Conservation (phyloP, 2,113 vertebrate genomes). For the Lepisosteus osseus region DNA sequence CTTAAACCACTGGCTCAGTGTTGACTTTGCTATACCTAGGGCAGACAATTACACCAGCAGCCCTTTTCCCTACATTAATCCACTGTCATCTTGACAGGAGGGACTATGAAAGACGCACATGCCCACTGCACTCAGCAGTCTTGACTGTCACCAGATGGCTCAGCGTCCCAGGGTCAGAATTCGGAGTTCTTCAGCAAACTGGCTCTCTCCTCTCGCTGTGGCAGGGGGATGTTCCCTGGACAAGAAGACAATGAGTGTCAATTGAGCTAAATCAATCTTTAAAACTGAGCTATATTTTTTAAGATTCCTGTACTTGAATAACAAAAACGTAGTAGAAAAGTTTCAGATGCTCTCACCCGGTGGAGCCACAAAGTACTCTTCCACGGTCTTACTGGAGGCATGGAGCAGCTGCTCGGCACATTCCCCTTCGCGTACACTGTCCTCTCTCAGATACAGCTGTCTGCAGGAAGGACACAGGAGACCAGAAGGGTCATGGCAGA, state of each 20-base stretch:
- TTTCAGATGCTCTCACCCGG: constrained; percentile 68
- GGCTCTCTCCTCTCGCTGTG: constrained; percentile 61
- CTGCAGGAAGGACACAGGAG: constrained; percentile 50
- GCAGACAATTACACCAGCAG: too few species aligned
- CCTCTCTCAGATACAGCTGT: constrained; percentile 74
- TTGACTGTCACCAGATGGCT: background rate
- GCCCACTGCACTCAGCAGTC: too few species aligned
- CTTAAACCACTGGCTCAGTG: too few species aligned
- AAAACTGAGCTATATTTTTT: too few species aligned
- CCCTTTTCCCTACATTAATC: too few species aligned
- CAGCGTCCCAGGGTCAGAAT: constrained; percentile 32
- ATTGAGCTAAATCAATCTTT: too few species aligned
- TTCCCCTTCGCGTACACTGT: constrained; percentile 72
- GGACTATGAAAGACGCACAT: too few species aligned
- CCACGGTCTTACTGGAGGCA: constrained; percentile 72
- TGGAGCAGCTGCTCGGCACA: constrained; percentile 73
- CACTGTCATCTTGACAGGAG: too few species aligned
- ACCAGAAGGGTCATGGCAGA: too few species aligned
- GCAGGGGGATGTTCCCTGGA: constrained; percentile 86
- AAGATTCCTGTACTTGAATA: too few species aligned
- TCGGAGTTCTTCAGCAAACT: constrained; percentile 52
- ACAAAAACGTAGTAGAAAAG: too few species aligned
- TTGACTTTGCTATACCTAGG: too few species aligned
- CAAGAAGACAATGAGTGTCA: background rate
- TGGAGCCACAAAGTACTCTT: constrained; percentile 91